Evolutionary conservation across 2,113 vertebrate species (phyloP).

Genomic region (Callionymus lyra): DNA sequence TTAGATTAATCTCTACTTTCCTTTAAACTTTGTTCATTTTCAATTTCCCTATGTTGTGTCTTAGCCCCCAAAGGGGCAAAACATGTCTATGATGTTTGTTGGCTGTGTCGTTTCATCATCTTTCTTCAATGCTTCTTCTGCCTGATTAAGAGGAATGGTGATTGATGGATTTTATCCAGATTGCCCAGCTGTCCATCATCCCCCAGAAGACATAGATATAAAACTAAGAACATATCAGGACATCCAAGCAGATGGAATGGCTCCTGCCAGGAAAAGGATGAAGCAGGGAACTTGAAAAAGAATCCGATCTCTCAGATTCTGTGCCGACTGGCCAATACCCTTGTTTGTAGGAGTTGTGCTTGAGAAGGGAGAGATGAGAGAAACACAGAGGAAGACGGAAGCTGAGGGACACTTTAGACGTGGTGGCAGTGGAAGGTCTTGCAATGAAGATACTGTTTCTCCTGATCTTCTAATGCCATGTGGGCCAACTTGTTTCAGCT

Average conservation of each 20-base stretch:
- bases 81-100: too few species aligned
- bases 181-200: slow-evolving; percentile 43
- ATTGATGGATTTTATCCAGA: slow-evolving; percentile 49
- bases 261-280: slow-evolving; percentile 23
- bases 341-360: slow-evolving; percentile 28
- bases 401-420: slow-evolving; percentile 31
- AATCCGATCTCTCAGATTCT: slow-evolving; percentile 34
- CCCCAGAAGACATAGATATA: slow-evolving; percentile 1
- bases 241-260: slow-evolving; percentile 2
- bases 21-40: too few species aligned
- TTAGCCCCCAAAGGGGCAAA: too few species aligned
- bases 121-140: slow-evolving; percentile 30
- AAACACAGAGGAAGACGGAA: not conserved
- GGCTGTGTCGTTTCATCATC: slow-evolving; percentile 15
- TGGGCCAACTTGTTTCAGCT: slow-evolving; percentile 41
- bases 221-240: not conserved
- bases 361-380: slow-evolving; percentile 45
- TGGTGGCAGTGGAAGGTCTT: slow-evolving; percentile 27
- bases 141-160: slow-evolving; percentile 52
- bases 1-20: too few species aligned
- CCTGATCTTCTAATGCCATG: slow-evolving; percentile 38
- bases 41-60: too few species aligned
- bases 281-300: slow-evolving; percentile 25
- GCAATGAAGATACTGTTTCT: slow-evolving; percentile 27
- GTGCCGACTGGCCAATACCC: slow-evolving; percentile 29